phyloP scores from a whole-genome alignment of 2,888 invertebrate species.

The Tortrix viridana region DNA sequence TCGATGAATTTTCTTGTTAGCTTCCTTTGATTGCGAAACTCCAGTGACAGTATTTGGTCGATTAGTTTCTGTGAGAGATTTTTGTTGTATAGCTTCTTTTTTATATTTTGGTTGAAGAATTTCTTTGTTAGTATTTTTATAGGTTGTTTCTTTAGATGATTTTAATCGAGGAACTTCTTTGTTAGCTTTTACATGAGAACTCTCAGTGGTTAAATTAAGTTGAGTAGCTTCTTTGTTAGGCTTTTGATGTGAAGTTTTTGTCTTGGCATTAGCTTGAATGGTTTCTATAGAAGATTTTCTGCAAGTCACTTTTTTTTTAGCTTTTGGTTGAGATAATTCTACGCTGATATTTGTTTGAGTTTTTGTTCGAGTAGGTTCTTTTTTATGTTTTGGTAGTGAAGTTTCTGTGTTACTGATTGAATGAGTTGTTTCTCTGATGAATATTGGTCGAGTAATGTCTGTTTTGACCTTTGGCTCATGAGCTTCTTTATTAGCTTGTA shows the following conservation, averaged over 20 bases:
- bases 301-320: background rate
- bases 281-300: background rate
- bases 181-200: background rate
- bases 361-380: background rate
- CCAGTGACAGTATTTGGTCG: background rate
- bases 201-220: background rate
- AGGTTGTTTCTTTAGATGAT: slow-evolving; percentile 9
- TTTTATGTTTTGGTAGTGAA: background rate
- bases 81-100: background rate
- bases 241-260: background rate
- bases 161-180: background rate
- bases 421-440: background rate
- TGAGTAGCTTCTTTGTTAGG: slow-evolving; percentile 2
- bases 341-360: background rate
- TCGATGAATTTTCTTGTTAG: background rate
- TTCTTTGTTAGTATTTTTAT: background rate
- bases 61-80: background rate
- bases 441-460: no score
- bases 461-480: background rate
- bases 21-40: background rate
- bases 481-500: background rate
- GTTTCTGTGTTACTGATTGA: background rate
- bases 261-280: background rate
- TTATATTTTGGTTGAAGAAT: background rate
- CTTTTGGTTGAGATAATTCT: background rate